Evolutionary conservation across 2,113 vertebrate genomes (phyloP).

Genomic region (Rutilus rutilus): DNA sequence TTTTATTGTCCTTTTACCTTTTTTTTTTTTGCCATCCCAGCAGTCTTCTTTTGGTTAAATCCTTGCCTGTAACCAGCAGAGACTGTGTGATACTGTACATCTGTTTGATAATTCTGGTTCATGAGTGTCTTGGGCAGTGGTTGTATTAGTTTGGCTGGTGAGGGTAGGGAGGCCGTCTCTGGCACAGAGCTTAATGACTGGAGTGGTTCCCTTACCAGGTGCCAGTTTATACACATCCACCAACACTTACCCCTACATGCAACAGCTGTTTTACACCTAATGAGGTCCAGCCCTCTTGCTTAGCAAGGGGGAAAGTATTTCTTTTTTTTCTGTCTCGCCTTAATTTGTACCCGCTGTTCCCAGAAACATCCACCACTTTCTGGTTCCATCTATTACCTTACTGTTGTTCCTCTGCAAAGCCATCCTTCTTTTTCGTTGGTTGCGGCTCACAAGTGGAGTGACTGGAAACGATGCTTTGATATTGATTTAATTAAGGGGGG

Average conservation of each 20-base stretch:
- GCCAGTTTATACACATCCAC: constrained; percentile 72
- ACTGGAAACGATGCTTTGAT: constrained; percentile 47
- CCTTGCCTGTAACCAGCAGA: not conserved
- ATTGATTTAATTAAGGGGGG: constrained; percentile 60
- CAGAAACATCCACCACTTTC: not conserved
- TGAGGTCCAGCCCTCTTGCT: constrained; percentile 51
- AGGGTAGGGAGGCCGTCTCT: constrained; percentile 58
- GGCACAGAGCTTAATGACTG: constrained; percentile 65
- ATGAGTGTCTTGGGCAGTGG: not conserved
- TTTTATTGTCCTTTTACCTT: not conserved
- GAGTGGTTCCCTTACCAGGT: constrained; percentile 66
- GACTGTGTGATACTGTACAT: not conserved
- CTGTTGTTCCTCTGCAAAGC: not conserved
- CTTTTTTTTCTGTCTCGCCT: not conserved
- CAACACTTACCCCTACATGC: constrained; percentile 70
- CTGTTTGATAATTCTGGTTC: not conserved
- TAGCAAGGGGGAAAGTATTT: not conserved
- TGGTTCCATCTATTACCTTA: not conserved
- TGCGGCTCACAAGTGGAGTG: not conserved
- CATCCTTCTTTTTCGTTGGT: not conserved
- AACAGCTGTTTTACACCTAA: constrained; percentile 75
- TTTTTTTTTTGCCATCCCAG: not conserved
- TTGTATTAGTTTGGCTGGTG: constrained; percentile 39
- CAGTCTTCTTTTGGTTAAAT: not conserved
- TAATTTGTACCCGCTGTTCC: constrained; percentile 7